Conservation (phyloP, 2,797 vertebrate genomes). For the Lindbergichthys nudifrons region DNA sequence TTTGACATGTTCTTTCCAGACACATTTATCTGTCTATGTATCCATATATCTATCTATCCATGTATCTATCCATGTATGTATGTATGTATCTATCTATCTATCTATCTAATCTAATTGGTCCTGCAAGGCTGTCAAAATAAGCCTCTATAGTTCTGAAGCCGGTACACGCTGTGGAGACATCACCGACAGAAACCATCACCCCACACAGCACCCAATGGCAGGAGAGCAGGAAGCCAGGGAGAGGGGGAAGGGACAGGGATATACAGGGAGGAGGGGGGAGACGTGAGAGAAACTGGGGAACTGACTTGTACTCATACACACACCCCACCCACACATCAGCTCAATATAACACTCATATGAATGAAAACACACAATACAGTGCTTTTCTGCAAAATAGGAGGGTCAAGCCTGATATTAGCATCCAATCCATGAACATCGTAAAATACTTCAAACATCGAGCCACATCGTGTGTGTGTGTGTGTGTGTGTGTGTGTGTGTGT, state of each 20-base stretch:
- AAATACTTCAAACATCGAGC: too few relatives aligned
- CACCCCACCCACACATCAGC: background rate
- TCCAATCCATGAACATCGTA: conserved; percentile 44
- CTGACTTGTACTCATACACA: conserved; percentile 9
- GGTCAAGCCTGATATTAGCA: background rate
- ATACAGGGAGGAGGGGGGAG: conserved; percentile 27
- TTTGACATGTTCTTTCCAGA: conserved; percentile 4
- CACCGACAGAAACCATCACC: conserved; percentile 77
- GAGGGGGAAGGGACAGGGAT: conserved; percentile 53
- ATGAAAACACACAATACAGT: conserved; percentile 48
- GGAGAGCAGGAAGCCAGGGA: conserved; percentile 50
- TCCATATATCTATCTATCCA: conserved; percentile 9
- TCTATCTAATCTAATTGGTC: background rate
- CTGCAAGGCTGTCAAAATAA: conserved; percentile 29
- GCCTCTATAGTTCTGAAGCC: conserved; percentile 44
- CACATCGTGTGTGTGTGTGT: too few relatives aligned
- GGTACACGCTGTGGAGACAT: conserved; percentile 73
- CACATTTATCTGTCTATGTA: conserved; percentile 22
- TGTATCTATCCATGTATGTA: too few relatives aligned
- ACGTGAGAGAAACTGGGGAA: conserved; percentile 3
- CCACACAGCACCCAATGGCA: conserved; percentile 71
- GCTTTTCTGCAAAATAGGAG: conserved; percentile 14
- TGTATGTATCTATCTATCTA: background rate
- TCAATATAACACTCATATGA: conserved; percentile 30
- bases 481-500: conserved; percentile 15